Base-by-base conservation (phyloP, 1,140 invertebrate genomes). In the Dreissena rostriformis region DNA sequence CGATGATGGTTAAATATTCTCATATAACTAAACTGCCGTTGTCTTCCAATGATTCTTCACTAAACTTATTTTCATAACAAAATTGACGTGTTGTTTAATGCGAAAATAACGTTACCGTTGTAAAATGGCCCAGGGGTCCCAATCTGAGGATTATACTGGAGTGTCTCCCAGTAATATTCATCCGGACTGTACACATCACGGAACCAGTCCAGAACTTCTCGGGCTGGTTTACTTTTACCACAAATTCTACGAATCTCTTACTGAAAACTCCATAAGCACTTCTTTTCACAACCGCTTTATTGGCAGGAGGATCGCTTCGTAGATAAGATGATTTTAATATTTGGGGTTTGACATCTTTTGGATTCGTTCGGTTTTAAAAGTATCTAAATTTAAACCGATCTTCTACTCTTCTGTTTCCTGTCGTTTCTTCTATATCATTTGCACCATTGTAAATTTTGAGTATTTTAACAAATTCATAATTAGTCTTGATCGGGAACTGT, bases 261-360 rank as follows among this genome's bases (percentile, higher is more conserved):
- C 86, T 89, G 70, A 91, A 92, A 2, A 90, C 61, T 26, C 90
- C 91, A 70, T 91, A 92, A 10, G 90, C 91, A 68, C 87, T 87
- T 24, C 91, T 91, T 74, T 91, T 90, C 8, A 90, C 87, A 24
- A 92, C n/a, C n/a, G n/a, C n/a, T n/a, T n/a, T n/a, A n/a, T n/a
- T n/a, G n/a, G n/a, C n/a, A n/a, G n/a, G n/a, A 89, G 8, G 83
- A 81, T 6, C 88, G 79, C 57, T 89, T 86, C 53, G 86, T 79
- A 0, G 91, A 90, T 63, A 89, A 86, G 6, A 73, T 55, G 4
- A 57, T 49, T 65, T 91, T 92, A 15, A 68, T 77, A 22, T 76
- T 8, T 78, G 77, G 0, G 88, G 85, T 28, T 70, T 82, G 51
- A 82, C 24, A 6, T 84, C 10, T 51, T 67, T 75, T 53, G 57